These are phyloP conservation scores for Chamaetylas fuelleborni DNA, from an alignment of 2,113 vertebrate species.

Conservation along the genomic window DNA sequence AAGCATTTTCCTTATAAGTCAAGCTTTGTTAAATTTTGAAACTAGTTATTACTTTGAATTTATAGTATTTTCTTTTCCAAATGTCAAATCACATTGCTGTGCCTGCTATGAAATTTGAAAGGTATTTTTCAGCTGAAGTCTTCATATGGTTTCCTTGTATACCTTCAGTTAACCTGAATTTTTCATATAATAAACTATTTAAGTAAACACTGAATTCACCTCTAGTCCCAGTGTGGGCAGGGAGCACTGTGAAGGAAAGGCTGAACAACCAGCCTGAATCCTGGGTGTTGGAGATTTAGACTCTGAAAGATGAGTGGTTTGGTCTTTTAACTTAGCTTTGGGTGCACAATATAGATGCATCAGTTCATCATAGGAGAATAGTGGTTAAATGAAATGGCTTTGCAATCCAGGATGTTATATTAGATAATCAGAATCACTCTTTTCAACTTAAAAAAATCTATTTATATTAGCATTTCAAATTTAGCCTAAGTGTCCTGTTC, in stretches of 20 bases:
- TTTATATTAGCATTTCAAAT: background rate
- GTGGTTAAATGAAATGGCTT: background rate
- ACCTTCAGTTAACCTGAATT: background rate
- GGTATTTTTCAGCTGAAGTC: background rate
- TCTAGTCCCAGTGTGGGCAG: background rate
- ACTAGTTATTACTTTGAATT: background rate
- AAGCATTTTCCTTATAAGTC: background rate
- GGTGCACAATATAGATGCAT: background rate
- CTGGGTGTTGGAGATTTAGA: background rate
- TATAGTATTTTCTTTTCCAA: background rate
- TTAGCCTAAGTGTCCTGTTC: background rate
- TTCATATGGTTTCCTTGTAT: background rate
- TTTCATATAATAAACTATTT: background rate
- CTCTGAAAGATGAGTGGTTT: background rate
- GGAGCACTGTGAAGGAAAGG: background rate
- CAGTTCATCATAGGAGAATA: background rate
- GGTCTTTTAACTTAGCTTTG: background rate
- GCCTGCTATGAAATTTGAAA: background rate
- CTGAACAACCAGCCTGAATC: background rate
- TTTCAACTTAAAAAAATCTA: background rate
- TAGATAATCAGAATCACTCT: background rate
- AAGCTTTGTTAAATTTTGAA: background rate
- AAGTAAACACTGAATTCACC: background rate
- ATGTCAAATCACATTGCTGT: background rate
- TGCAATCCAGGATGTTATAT: background rate